A percentile compares a stretch with the other conserved stretches of the same genome.
phyloP scores from a whole-genome alignment of 2,113 vertebrate species.

The Mobula hypostoma region DNA sequence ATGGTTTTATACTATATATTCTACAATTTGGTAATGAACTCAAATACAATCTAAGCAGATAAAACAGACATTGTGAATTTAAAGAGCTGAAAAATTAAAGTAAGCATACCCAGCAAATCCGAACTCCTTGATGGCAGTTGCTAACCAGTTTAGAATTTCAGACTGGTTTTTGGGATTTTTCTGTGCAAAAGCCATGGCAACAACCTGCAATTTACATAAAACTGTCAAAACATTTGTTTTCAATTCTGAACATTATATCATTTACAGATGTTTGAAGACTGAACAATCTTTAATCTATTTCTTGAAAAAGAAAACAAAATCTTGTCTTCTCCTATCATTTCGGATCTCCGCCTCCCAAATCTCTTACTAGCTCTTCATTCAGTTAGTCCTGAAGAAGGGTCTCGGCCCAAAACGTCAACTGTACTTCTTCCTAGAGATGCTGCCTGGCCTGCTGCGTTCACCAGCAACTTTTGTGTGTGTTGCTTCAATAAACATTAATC shows the following conservation, averaged over 20 bases:
- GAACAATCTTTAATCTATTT: background rate
- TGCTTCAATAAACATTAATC: background rate
- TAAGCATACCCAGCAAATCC: conserved; percentile 85
- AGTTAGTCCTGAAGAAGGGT: too few relatives aligned
- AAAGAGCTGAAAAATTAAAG: background rate
- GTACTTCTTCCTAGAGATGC: too few relatives aligned
- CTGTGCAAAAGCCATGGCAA: conserved; percentile 85
- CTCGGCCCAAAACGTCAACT: too few relatives aligned
- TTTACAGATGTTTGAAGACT: background rate
- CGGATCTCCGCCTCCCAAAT: too few relatives aligned
- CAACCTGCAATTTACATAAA: conserved; percentile 59
- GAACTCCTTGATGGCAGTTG: conserved; percentile 96
- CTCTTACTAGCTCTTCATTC: too few relatives aligned
- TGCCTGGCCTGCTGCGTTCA: too few relatives aligned
- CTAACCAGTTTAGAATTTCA: conserved; percentile 88
- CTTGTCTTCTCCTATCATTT: too few relatives aligned
- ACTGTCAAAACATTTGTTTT: background rate
- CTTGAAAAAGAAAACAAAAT: background rate
- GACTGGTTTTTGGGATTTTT: conserved; percentile 99
- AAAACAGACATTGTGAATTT: background rate
- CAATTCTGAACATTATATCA: background rate
- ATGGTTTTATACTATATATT: background rate
- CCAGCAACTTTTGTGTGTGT: too few relatives aligned
- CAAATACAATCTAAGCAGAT: background rate
- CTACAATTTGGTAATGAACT: background rate